phyloP scores from a whole-genome alignment of 92 coral and sea anemone genomes.

The Palythoa grandis region DNA sequence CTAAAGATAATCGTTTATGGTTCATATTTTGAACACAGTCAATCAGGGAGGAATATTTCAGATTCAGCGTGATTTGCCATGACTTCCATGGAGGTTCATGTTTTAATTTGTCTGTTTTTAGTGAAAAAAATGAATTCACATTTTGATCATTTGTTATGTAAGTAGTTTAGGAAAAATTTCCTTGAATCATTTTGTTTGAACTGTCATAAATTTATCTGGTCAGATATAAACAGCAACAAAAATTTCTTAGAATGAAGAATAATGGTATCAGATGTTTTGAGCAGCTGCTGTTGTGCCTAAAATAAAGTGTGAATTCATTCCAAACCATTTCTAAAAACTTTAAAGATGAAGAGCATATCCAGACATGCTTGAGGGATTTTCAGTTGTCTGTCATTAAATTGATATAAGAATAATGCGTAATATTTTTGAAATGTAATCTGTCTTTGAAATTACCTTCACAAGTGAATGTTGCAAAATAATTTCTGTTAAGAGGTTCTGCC shows the following conservation, averaged over 20 bases:
- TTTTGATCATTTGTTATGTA: slow-evolving; percentile 9
- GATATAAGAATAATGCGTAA: slow-evolving; percentile 15
- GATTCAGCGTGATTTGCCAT: background rate
- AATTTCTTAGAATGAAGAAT: background rate
- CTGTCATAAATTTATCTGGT: slow-evolving; percentile 6
- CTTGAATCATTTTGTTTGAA: background rate
- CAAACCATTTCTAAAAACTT: background rate
- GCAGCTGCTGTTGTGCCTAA: slow-evolving; percentile 2
- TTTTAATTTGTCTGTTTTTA: background rate
- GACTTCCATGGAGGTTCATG: background rate
- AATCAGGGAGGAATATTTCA: background rate
- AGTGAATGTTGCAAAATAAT: slow-evolving; percentile 6
- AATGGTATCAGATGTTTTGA: background rate
- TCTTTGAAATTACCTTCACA: background rate
- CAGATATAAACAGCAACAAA: slow-evolving; percentile 14
- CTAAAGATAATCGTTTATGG: background rate
- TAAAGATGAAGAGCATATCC: background rate
- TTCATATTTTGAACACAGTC: background rate
- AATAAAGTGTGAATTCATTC: slow-evolving; percentile 13
- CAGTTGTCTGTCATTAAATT: slow-evolving; percentile 24
- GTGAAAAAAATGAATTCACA: background rate
- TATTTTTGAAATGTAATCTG: slow-evolving; percentile 26
- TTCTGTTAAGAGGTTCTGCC: slow-evolving; percentile 5
- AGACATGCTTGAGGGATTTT: slow-evolving; percentile 31
- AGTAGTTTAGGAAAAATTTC: background rate